phyloP scores from a whole-genome alignment of 2,797 vertebrate species.

The Sebastes minor region DNA sequence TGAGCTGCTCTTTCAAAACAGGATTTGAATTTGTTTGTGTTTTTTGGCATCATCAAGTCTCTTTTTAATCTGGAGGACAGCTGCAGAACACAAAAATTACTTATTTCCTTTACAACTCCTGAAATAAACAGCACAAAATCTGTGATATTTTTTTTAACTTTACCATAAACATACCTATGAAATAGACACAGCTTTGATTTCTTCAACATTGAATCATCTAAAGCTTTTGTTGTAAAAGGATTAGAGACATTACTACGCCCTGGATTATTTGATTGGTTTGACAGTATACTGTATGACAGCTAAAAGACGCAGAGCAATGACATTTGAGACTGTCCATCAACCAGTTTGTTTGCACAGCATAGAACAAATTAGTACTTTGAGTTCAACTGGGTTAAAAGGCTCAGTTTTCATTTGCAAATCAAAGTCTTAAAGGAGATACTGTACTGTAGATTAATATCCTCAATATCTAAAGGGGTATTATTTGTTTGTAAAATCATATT shows the following conservation, averaged over 20 bases:
- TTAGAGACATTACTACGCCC: neutral
- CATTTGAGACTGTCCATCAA: neutral
- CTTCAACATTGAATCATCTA: neutral
- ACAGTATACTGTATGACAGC: neutral
- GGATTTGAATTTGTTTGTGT: neutral
- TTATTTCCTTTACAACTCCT: neutral
- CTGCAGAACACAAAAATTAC: neutral
- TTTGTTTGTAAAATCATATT: slow-evolving; percentile 50
- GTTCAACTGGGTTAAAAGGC: neutral
- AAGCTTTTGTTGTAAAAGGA: neutral
- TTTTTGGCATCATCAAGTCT: neutral
- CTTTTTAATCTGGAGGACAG: neutral
- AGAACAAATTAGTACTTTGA: neutral
- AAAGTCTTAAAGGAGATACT: neutral
- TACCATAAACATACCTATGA: neutral
- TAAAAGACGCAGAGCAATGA: neutral
- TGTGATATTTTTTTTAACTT: fast-evolving
- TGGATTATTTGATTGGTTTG: neutral
- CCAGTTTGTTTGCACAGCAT: neutral
- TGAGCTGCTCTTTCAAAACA: neutral
- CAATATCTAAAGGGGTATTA: neutral
- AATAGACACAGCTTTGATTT: no score
- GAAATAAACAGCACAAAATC: neutral
- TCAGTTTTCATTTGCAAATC: slow-evolving; percentile 14
- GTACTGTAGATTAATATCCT: slow-evolving; percentile 15